Conservation (phyloP, 2,113 vertebrate species). For the Neolamprologus variostigma region DNA sequence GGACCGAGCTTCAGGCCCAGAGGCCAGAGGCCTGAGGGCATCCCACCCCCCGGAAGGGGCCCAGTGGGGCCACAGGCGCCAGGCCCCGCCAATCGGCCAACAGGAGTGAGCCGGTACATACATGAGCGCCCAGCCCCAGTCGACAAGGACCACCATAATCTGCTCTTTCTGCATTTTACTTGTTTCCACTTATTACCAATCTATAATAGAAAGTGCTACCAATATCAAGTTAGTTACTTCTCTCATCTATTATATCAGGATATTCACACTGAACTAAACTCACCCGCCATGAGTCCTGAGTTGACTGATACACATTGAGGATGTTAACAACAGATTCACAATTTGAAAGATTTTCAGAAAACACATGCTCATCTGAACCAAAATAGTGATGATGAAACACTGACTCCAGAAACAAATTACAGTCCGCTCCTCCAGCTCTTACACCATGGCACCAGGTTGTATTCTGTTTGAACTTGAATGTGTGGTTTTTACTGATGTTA, state of each 20-base stretch:
- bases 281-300: neutral
- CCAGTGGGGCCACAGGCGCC: fast-evolving
- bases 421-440: neutral
- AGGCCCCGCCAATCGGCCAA: fast-evolving
- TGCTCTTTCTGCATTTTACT: neutral
- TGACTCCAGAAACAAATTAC: neutral
- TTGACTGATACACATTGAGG: neutral
- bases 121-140: too few relatives aligned
- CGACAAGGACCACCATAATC: neutral
- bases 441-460: slow-evolving; percentile 13
- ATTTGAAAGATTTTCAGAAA: neutral
- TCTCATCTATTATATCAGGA: neutral
- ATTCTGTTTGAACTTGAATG: neutral
- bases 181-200: neutral
- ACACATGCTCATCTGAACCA: neutral
- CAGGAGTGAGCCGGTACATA: too few relatives aligned
- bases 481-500: neutral
- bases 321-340: neutral
- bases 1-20: too few relatives aligned
- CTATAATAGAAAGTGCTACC: neutral
- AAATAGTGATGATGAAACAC: neutral
- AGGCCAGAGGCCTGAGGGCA: too few relatives aligned
- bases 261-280: neutral
- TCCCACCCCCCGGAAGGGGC: too few relatives aligned
- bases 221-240: neutral